A percentile compares a stretch with the other conserved stretches of the same genome.
Conservation (phyloP, 2,113 vertebrate species). For the Collichthys lucidus region DNA sequence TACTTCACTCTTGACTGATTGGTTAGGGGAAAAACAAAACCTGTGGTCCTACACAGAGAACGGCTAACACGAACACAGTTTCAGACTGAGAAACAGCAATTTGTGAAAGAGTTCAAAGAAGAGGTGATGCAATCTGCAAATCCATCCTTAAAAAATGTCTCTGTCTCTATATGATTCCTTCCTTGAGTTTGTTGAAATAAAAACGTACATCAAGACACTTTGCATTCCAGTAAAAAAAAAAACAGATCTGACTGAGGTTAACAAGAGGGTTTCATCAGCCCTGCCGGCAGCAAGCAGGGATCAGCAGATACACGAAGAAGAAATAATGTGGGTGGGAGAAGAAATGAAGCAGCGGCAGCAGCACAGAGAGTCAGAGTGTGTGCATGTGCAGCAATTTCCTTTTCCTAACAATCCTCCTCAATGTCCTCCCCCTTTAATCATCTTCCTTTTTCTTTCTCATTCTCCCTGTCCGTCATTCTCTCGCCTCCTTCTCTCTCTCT, state of each 20-base stretch:
- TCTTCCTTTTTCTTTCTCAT: slow-evolving; percentile 56
- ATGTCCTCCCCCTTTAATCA: slow-evolving; percentile 68
- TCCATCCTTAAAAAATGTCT: not conserved
- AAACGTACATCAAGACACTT: slow-evolving; percentile 1
- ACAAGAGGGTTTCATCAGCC: slow-evolving; percentile 35
- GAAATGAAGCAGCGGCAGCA: slow-evolving; percentile 22
- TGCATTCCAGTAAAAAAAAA: not conserved
- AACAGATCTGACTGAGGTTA: slow-evolving; percentile 38
- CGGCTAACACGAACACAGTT: too few species aligned
- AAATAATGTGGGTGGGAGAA: slow-evolving; percentile 56
- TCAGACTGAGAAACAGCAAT: not conserved
- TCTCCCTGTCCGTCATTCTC: slow-evolving; percentile 55
- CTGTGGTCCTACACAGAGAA: not conserved
- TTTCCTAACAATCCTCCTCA: slow-evolving; percentile 63
- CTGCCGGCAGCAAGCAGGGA: slow-evolving; percentile 3
- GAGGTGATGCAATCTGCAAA: not conserved
- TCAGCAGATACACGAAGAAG: slow-evolving; percentile 31
- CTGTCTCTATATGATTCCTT: not conserved
- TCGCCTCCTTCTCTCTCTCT: slow-evolving; percentile 47
- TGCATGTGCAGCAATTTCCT: slow-evolving; percentile 55
- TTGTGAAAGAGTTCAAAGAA: not conserved
- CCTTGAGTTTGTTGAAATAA: not conserved
- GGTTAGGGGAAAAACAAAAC: not conserved
- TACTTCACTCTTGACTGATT: not conserved
- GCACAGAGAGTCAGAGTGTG: slow-evolving; percentile 39